These are phyloP conservation scores for Herpetotheres cachinnans DNA, from an alignment of 2,113 vertebrate species.

Conservation along the genomic window DNA sequence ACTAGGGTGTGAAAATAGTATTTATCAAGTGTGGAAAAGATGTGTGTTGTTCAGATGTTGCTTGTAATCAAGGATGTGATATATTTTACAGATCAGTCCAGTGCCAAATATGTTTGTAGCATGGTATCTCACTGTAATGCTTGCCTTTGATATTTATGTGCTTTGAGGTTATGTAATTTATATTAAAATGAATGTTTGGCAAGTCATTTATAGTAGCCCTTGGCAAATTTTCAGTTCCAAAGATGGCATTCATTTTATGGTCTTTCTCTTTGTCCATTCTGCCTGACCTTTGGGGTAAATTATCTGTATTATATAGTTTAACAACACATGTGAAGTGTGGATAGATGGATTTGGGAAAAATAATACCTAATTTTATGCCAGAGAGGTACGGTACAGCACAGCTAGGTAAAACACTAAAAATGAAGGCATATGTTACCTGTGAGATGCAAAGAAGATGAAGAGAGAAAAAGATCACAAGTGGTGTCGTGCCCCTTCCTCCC, in stretches of 20 bases:
- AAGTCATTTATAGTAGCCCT: background rate
- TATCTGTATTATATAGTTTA: background rate
- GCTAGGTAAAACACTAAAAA: background rate
- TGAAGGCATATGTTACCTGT: rapidly evolving
- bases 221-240: background rate
- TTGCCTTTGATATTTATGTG: background rate
- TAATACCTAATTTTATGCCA: background rate
- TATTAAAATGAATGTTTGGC: conserved; percentile 8
- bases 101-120: background rate
- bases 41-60: background rate
- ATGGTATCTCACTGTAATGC: background rate
- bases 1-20: background rate
- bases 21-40: conserved; percentile 2
- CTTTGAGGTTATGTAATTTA: conserved; percentile 31
- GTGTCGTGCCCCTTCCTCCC: background rate
- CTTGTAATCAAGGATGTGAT: background rate
- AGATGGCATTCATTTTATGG: background rate
- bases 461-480: background rate
- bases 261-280: background rate
- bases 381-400: background rate
- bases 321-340: background rate
- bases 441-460: background rate
- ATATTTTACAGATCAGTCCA: background rate
- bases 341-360: background rate
- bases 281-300: background rate